phyloP scores from a whole-genome alignment of 2,797 vertebrate species.

The Anableps anableps region DNA sequence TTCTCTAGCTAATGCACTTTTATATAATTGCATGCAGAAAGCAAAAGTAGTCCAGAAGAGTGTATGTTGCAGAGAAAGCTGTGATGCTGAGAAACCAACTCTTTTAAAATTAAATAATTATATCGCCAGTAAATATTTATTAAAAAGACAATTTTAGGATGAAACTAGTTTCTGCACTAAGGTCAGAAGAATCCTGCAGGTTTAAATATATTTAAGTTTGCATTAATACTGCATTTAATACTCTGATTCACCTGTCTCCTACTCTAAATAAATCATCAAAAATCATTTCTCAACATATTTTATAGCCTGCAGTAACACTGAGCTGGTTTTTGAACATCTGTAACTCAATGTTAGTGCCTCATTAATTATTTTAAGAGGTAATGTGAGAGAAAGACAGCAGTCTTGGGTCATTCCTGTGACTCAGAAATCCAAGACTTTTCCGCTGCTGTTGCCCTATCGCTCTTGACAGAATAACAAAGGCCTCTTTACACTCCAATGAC shows the following conservation, averaged over 20 bases:
- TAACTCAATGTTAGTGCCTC: conserved; percentile 32
- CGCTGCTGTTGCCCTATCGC: conserved; percentile 53
- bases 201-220: neutral
- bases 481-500: conserved; percentile 76
- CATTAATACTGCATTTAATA: no score
- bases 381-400: conserved; percentile 55
- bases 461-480: conserved; percentile 76
- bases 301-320: neutral
- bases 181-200: neutral
- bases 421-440: conserved; percentile 73
- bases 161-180: neutral
- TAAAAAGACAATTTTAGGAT: neutral
- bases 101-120: neutral
- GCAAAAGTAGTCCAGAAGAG: conserved; percentile 1
- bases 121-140: conserved; percentile 2
- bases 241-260: conserved; percentile 33
- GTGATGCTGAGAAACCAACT: neutral
- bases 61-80: neutral
- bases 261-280: neutral
- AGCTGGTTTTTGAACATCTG: conserved; percentile 13
- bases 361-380: conserved; percentile 57
- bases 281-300: neutral
- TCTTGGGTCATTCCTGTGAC: conserved; percentile 71
- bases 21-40: conserved; percentile 16
- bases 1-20: neutral